Evolutionary conservation across 1,140 invertebrate species (phyloP).

Genomic region (Neelides sp.): DNA sequence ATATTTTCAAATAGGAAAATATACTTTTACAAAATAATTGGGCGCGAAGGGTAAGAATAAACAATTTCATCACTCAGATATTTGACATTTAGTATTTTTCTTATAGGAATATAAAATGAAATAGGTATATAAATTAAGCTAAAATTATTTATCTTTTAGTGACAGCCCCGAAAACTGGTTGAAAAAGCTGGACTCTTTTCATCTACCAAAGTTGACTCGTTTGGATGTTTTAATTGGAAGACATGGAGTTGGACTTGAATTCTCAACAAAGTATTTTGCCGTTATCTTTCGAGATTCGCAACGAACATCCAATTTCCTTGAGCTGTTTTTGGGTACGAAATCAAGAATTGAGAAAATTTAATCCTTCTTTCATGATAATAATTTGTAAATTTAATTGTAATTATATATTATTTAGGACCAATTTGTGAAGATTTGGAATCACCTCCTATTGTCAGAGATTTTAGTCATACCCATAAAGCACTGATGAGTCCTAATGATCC

Average conservation of each 20-base stretch:
- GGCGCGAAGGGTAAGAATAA: conserved; percentile 21
- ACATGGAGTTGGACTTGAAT: conserved; percentile 27
- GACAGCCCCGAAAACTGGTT: conserved; percentile 27
- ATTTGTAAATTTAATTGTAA: background rate
- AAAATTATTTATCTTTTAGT: conserved; percentile 17
- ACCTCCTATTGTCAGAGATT: conserved; percentile 27
- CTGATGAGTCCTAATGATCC: conserved; percentile 19
- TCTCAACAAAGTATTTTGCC: conserved; percentile 23
- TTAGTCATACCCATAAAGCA: conserved; percentile 27
- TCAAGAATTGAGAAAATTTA: background rate
- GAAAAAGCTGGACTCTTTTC: conserved; percentile 14
- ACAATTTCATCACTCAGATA: no score
- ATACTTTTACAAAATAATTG: conserved; percentile 26
- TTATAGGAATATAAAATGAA: no score
- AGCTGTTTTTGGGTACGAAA: conserved; percentile 22
- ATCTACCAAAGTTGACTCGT: conserved; percentile 14
- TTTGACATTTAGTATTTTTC: no score
- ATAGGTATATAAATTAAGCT: no score
- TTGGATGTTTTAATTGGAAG: conserved; percentile 29
- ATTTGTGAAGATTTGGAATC: conserved; percentile 19
- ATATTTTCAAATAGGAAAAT: conserved; percentile 26
- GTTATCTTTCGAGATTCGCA: conserved; percentile 23
- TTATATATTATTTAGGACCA: conserved; percentile 15
- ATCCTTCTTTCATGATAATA: background rate
- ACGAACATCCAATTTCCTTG: conserved; percentile 22